Evolutionary conservation across 2,797 vertebrate species (phyloP).

Genomic region (Sebastes kiyomatsui): DNA sequence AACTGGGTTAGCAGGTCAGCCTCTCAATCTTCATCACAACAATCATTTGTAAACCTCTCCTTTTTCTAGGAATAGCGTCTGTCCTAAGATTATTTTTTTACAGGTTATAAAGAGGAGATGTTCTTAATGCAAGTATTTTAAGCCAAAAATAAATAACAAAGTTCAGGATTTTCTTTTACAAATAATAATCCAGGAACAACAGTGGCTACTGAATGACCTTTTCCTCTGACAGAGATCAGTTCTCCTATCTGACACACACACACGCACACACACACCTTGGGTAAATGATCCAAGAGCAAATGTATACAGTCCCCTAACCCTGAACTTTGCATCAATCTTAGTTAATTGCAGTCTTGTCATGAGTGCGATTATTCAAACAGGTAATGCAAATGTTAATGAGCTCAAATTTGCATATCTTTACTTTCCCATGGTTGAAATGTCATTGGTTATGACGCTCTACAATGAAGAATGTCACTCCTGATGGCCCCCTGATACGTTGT

Average conservation of each 20-base stretch:
- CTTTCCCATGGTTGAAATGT: conserved; percentile 98
- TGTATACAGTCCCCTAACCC: conserved; percentile 84
- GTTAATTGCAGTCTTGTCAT: conserved; percentile 99
- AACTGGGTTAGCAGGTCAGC: conserved; percentile 78
- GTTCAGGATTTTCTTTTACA: neutral
- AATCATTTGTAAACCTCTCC: neutral
- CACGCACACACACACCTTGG: conserved; percentile 32
- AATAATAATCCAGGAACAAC: conserved; percentile 7
- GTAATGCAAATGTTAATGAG: conserved; percentile 99
- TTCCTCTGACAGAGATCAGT: conserved; percentile 70
- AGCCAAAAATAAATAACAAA: neutral
- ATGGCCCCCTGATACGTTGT: conserved; percentile 93
- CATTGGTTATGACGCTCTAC: conserved; percentile 97
- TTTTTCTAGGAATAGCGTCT: neutral
- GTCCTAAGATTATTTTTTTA: neutral
- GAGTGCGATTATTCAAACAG: conserved; percentile 97
- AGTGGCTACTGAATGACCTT: conserved; percentile 61
- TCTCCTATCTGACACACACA: conserved; percentile 57
- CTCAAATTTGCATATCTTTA: conserved; percentile 98
- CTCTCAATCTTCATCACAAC: conserved; percentile 8
- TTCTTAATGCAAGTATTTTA: neutral
- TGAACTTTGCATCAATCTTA: conserved; percentile 99
- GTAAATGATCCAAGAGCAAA: conserved; percentile 73
- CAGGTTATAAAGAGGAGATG: neutral
- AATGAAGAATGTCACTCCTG: conserved; percentile 95